These are phyloP conservation scores for Cryptotermes secundus DNA, from an alignment of 1,140 invertebrate genomes.

Conservation along the genomic window DNA sequence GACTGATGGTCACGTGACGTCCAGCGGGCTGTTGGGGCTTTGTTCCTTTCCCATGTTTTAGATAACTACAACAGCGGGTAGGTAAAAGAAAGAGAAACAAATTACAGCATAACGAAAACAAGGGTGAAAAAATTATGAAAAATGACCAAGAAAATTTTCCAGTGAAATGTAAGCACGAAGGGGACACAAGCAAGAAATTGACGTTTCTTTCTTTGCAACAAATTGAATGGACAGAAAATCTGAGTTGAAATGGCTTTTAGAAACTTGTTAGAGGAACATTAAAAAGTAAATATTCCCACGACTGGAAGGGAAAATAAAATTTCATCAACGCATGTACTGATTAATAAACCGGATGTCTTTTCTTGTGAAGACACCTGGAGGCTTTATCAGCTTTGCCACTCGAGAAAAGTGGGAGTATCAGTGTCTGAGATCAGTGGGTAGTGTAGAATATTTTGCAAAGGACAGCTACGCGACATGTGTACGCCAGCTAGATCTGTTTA, in stretches of 20 bases:
- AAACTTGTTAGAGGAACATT: background rate
- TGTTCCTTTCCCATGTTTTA: background rate
- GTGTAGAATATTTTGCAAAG: too few species aligned
- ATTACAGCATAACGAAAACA: constrained; percentile 5
- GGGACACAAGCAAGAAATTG: background rate
- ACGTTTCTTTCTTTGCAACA: background rate
- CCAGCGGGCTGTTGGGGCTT: background rate
- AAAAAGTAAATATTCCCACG: background rate
- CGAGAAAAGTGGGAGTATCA: too few species aligned
- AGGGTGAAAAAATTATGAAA: constrained; percentile 15
- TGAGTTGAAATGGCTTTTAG: background rate
- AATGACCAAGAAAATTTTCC: background rate
- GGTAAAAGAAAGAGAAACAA: constrained; percentile 9
- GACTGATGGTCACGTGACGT: constrained; percentile 12
- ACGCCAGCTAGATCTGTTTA: too few species aligned
- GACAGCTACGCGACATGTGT: too few species aligned
- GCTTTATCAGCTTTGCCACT: too few species aligned
- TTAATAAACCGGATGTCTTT: too few species aligned
- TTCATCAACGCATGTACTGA: too few species aligned
- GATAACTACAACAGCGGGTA: background rate
- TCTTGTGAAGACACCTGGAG: too few species aligned
- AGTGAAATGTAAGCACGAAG: background rate
- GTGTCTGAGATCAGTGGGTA: too few species aligned
- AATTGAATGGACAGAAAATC: background rate
- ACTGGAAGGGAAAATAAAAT: background rate